Conservation (phyloP, 2,888 invertebrate genomes). For the Chironomus riparius region DNA sequence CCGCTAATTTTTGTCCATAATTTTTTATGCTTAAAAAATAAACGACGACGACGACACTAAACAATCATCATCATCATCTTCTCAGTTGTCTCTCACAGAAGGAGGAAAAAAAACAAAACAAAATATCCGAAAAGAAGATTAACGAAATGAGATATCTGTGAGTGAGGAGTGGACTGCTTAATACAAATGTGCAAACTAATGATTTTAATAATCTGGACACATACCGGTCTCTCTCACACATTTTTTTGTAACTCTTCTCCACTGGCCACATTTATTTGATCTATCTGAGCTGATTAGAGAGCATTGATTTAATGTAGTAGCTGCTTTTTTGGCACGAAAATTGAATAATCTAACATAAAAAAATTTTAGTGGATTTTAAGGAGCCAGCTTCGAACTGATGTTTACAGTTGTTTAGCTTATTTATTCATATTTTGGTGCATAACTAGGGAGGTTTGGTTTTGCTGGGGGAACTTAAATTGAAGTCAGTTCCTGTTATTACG, state of each 20-base stretch:
- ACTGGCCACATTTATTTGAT: neutral
- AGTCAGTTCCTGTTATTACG: too few species aligned
- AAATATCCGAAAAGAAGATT: slow-evolving; percentile 2
- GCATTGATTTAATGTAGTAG: neutral
- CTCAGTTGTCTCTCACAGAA: neutral
- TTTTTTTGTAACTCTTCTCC: neutral
- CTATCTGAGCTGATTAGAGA: neutral
- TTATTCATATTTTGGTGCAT: too few species aligned
- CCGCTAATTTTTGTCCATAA: too few species aligned
- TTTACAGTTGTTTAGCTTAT: too few species aligned
- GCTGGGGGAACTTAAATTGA: too few species aligned
- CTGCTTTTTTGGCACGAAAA: neutral
- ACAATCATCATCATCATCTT: neutral
- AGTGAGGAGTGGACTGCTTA: neutral
- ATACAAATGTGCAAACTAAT: slow-evolving; percentile 7
- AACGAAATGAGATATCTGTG: slow-evolving; percentile 20
- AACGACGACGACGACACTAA: neutral
- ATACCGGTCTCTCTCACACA: neutral
- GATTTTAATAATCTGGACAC: slow-evolving; percentile 21
- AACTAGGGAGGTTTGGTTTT: too few species aligned
- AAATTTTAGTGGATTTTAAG: neutral
- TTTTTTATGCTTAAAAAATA: too few species aligned
- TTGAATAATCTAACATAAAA: neutral
- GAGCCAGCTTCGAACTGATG: too few species aligned
- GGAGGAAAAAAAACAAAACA: neutral